Percentiles rank a stretch among this genome's conserved stretches.
Conservation (phyloP, 92 coral and sea anemone species). For the Parazoanthus swiftii region DNA sequence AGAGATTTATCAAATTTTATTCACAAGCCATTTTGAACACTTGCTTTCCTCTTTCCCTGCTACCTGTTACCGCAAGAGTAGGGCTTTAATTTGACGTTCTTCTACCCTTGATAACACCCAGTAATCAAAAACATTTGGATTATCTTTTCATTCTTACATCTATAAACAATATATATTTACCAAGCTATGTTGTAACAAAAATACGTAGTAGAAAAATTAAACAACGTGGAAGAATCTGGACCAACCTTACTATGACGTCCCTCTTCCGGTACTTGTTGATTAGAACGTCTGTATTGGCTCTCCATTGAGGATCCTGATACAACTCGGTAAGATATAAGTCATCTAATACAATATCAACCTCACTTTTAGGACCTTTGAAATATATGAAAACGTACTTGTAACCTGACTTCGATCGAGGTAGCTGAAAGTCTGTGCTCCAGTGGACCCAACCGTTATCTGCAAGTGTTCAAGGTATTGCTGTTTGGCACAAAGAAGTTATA, state of each 20-base stretch:
- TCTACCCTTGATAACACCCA: too few relatives aligned
- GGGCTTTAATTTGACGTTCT: too few relatives aligned
- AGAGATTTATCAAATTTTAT: too few relatives aligned
- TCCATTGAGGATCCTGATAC: conserved; percentile 67
- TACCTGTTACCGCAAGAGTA: too few relatives aligned
- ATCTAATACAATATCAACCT: conserved; percentile 70
- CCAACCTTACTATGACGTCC: conserved; percentile 1
- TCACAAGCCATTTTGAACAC: too few relatives aligned
- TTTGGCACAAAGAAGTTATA: not conserved
- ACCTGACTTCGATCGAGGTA: conserved; percentile 63
- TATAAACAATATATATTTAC: too few relatives aligned
- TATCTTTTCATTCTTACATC: too few relatives aligned
- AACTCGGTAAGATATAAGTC: conserved; percentile 63
- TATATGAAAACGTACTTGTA: conserved; percentile 69
- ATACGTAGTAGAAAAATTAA: too few relatives aligned
- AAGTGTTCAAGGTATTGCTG: not conserved
- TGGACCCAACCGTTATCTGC: conserved; percentile 76
- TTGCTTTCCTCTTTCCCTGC: too few relatives aligned
- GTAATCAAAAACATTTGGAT: too few relatives aligned
- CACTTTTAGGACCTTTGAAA: conserved; percentile 73
- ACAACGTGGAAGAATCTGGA: too few relatives aligned
- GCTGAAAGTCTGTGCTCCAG: conserved; percentile 78
- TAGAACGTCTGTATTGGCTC: conserved; percentile 54
- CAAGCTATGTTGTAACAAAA: too few relatives aligned
- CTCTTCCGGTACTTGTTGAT: conserved; percentile 74